These are phyloP conservation scores for Felis chaus DNA, from an alignment of 2,113 vertebrate species.

Conservation along the genomic window DNA sequence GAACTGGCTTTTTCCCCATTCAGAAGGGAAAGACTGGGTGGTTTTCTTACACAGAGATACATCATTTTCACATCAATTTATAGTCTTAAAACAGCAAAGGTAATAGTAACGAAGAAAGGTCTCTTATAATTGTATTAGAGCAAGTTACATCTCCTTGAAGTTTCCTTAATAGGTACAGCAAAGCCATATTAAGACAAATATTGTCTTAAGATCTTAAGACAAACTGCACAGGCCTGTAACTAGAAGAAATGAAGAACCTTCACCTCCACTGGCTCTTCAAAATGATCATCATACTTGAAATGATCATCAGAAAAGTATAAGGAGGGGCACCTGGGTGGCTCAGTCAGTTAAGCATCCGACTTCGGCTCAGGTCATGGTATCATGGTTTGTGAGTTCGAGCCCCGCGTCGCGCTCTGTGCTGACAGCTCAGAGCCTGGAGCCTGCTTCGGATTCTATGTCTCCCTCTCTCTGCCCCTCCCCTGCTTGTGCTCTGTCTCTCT, in stretches of 20 bases:
- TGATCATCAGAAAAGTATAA: background rate
- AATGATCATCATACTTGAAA: background rate
- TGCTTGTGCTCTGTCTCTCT: too few relatives aligned
- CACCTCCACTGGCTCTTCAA: background rate
- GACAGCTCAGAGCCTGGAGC: too few relatives aligned
- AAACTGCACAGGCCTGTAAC: background rate
- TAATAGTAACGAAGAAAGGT: background rate
- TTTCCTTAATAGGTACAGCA: background rate
- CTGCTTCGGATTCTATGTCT: too few relatives aligned
- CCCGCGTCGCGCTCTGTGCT: too few relatives aligned
- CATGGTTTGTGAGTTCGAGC: too few relatives aligned
- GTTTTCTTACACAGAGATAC: background rate
- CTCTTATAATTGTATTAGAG: background rate
- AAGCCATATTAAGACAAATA: background rate
- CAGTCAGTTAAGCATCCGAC: too few relatives aligned
- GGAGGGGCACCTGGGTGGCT: too few relatives aligned
- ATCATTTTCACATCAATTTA: background rate
- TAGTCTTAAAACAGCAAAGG: background rate
- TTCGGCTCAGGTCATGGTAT: too few relatives aligned
- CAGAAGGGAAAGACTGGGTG: background rate
- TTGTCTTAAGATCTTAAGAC: background rate
- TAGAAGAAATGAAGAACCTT: background rate
- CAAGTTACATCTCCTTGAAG: background rate
- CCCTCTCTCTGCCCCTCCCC: too few relatives aligned
- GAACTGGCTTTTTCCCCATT: background rate